Percentiles rank a stretch among this genome's conserved stretches.
Evolutionary conservation across 2,888 invertebrate genomes (phyloP).

Genomic region (Polia nebulosa): DNA sequence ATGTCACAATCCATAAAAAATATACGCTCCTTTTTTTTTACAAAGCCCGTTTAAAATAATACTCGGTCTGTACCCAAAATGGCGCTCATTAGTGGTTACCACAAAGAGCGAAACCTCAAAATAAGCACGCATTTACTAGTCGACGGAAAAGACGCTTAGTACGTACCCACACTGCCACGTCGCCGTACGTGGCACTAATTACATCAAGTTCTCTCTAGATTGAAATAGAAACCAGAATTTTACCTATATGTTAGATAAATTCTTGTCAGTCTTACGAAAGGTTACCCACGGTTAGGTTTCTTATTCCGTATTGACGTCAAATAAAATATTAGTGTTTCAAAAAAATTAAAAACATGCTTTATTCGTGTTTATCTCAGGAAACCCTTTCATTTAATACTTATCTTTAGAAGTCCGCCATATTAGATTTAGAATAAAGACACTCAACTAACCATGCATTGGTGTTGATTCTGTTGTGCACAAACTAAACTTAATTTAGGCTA

Average conservation of each 20-base stretch:
- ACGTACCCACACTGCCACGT: background rate
- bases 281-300: background rate
- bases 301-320: too few relatives aligned
- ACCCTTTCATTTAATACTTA: too few relatives aligned
- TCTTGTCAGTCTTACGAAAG: background rate
- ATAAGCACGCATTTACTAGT: background rate
- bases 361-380: too few relatives aligned
- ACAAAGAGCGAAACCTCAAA: background rate
- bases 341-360: too few relatives aligned
- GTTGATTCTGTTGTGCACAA: too few relatives aligned
- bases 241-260: background rate
- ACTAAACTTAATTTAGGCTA: too few relatives aligned
- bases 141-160: background rate
- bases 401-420: too few relatives aligned
- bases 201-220: background rate
- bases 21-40: background rate
- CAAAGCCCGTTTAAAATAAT: background rate
- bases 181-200: background rate
- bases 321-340: too few relatives aligned
- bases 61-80: background rate
- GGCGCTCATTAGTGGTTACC: conserved; percentile 4
- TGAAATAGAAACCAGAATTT: background rate
- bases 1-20: too few relatives aligned
- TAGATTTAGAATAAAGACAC: too few relatives aligned
- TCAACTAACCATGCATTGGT: too few relatives aligned